Percentiles rank a stretch among this genome's conserved stretches.
These are phyloP conservation scores for Thaumetopoea pityocampa DNA, from an alignment of 1,140 invertebrate species.

Conservation along the genomic window DNA sequence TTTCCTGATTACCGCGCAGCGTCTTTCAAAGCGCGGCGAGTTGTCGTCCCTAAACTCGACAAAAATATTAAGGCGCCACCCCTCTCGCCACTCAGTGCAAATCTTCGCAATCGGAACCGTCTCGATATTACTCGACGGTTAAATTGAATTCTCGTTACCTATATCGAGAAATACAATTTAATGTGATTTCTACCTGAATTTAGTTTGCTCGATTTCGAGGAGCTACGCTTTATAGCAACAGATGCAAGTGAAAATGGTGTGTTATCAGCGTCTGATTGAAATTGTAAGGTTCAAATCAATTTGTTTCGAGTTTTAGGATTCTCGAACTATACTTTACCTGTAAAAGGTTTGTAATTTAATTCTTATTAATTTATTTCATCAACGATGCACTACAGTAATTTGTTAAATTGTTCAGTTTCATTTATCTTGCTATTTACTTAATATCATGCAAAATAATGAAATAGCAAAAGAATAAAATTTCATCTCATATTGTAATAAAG, in stretches of 20 bases:
- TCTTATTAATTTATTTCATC: too few species aligned
- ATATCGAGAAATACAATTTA: constrained; percentile 34
- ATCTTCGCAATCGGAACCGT: constrained; percentile 34
- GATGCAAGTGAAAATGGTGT: neutral
- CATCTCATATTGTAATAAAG: too few species aligned
- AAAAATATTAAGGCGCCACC: constrained; percentile 60
- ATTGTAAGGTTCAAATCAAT: constrained; percentile 13
- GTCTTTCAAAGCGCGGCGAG: constrained; percentile 42
- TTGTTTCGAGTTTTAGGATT: too few species aligned
- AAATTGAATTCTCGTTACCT: constrained; percentile 51
- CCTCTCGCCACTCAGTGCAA: constrained; percentile 13
- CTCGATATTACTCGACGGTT: constrained; percentile 29
- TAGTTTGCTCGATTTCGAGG: constrained; percentile 5
- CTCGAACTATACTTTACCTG: too few species aligned
- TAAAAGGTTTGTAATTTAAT: too few species aligned
- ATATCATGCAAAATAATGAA: too few species aligned
- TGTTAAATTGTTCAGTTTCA: too few species aligned
- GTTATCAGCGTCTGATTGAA: constrained; percentile 6
- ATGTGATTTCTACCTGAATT: constrained; percentile 17
- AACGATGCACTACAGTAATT: too few species aligned
- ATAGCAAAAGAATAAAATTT: too few species aligned
- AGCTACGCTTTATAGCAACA: neutral
- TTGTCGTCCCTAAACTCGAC: constrained; percentile 38
- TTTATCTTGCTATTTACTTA: too few species aligned
- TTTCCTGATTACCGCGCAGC: constrained; percentile 67